Base-by-base conservation (phyloP, 2,797 vertebrate species). In the Allobates femoralis region DNA sequence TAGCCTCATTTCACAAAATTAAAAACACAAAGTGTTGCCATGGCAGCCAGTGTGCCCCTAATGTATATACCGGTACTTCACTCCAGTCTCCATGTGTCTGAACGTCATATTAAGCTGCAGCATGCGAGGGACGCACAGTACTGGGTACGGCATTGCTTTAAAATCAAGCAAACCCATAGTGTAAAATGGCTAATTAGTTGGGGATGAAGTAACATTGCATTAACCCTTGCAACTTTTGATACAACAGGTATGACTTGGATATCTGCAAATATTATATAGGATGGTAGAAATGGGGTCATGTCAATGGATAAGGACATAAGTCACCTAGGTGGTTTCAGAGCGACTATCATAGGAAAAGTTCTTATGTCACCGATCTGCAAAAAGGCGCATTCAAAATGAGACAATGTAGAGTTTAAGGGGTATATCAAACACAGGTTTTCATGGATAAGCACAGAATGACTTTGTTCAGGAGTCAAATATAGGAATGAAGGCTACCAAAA, bases 11-110 rank as follows among this genome's bases (percentile, higher is more conserved):
- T 89, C 87, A 91, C 88, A 91, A 91, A 90, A 88, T 87, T 89
- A 91, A 85, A 90, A 90, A 91, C 89, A 89, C 89, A 91, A 85
- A 90, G 88, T 8, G 91, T 92, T 93, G 92, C 85, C 91, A 91
- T 91, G 90, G 92, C 93, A 94, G 94, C 92, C 83, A 91, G 90
- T 64, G 88, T 86, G 89, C 90, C 90, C 92, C 91, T 87, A 91
- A 93, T 91, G 89, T 91, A 92, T 79, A 86, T n/a, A n/a, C n/a
- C n/a, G n/a, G 83, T 23, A 32, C 78, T 81, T 80, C 78, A 77
- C 71, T 37, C n/a, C 21, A 85, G 71, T 56, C 86, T 80, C 69
- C 23, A 67, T 81, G 78, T 88, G 86, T 85, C 86, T 88, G 78
- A 76, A 88, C 85, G 83, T 81, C 87, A 88, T 81, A 85, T 88